Conservation (phyloP, 1,140 invertebrate species). For the Coptotermes formosanus region DNA sequence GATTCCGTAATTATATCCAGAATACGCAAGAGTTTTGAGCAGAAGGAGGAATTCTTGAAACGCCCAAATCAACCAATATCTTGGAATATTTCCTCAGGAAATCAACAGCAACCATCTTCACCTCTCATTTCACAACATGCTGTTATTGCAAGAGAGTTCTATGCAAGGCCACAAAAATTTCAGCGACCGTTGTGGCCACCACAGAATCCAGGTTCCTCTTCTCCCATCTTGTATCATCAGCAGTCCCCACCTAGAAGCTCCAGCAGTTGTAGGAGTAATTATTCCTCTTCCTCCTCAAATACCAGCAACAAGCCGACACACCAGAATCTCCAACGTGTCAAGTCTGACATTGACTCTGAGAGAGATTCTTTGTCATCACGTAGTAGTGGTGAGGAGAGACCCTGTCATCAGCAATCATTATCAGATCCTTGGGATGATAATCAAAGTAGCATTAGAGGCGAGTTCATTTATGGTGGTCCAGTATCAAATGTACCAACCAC, state of each 20-base stretch:
- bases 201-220: slow-evolving; percentile 38
- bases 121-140: slow-evolving; percentile 21
- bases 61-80: slow-evolving; percentile 66
- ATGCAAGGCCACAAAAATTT: slow-evolving; percentile 72
- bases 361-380: slow-evolving; percentile 38
- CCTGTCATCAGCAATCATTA: not conserved
- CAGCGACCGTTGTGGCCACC: slow-evolving; percentile 73
- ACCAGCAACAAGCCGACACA: slow-evolving; percentile 44
- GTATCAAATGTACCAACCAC: slow-evolving; percentile 37
- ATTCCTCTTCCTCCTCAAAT: slow-evolving; percentile 22
- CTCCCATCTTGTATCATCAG: slow-evolving; percentile 32
- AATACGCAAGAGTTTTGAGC: slow-evolving; percentile 77
- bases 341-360: slow-evolving; percentile 48
- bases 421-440: not conserved
- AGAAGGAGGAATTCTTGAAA: slow-evolving; percentile 83
- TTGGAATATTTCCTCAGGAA: slow-evolving; percentile 46
- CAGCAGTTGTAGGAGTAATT: not conserved
- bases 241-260: slow-evolving; percentile 42
- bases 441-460: slow-evolving; percentile 32
- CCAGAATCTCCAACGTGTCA: slow-evolving; percentile 48
- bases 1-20: slow-evolving; percentile 45
- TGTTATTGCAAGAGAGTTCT: slow-evolving; percentile 60
- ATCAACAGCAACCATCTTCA: not conserved
- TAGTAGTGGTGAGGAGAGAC: slow-evolving; percentile 1
- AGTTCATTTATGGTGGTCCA: slow-evolving; percentile 39